Percentiles rank a stretch among this genome's conserved stretches.
Conservation (phyloP, 2,888 invertebrate genomes). For the Hofmannophila pseudospretella region DNA sequence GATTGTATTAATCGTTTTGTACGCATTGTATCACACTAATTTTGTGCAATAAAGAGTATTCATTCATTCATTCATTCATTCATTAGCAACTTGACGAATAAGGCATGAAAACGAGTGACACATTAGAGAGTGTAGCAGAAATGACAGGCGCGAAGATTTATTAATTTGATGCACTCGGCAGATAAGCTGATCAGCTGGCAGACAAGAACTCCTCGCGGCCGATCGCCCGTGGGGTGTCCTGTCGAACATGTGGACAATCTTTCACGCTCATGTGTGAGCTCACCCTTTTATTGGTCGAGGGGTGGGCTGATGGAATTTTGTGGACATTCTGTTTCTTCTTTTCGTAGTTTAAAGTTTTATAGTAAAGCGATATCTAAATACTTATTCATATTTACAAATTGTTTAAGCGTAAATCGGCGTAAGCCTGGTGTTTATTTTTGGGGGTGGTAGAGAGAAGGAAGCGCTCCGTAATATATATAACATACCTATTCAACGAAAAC, state of each 20-base stretch:
- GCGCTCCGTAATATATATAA: too few species aligned
- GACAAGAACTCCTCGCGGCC: constrained; percentile 28
- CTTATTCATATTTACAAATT: too few species aligned
- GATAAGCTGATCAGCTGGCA: constrained; percentile 55
- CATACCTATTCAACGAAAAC: too few species aligned
- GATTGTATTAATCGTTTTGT: too few species aligned
- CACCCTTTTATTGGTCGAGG: constrained; percentile 69
- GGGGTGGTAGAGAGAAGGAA: too few species aligned
- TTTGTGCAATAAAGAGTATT: too few species aligned
- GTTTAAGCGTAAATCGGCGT: too few species aligned
- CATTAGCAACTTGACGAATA: not conserved
- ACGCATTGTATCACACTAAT: too few species aligned
- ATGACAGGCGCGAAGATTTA: constrained; percentile 54
- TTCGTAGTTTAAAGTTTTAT: too few species aligned
- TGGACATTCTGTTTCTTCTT: constrained; percentile 39
- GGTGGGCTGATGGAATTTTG: constrained; percentile 34
- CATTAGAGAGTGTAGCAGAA: constrained; percentile 55
- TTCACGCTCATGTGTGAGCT: constrained; percentile 75
- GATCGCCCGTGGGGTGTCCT: constrained; percentile 45
- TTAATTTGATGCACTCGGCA: constrained; percentile 57
- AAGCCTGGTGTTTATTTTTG: too few species aligned
- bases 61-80: too few species aligned
- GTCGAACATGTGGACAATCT: constrained; percentile 76
- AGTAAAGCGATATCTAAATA: too few species aligned
- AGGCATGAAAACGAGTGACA: constrained; percentile 40